phyloP scores from a whole-genome alignment of 1,140 invertebrate genomes.

The Parasteatoda tepidariorum region DNA sequence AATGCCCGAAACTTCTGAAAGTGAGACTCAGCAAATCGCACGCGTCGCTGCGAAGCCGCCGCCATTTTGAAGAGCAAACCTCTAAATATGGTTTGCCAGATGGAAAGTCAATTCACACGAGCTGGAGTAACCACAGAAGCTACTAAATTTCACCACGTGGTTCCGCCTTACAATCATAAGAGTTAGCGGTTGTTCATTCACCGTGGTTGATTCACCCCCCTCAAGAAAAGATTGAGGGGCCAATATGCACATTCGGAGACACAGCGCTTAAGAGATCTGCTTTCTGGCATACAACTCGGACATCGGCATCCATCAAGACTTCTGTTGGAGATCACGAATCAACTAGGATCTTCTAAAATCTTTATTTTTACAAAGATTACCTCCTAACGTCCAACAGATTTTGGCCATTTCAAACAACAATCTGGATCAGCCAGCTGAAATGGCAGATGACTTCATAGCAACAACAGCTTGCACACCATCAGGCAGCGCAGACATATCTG shows the following conservation, averaged over 20 bases:
- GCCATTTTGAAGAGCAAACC: constrained; percentile 63
- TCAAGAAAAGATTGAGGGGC: background rate
- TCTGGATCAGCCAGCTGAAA: constrained; percentile 19
- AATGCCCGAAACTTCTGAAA: background rate
- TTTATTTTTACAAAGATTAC: constrained; percentile 10
- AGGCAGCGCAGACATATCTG: too few relatives aligned
- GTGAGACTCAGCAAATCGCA: background rate
- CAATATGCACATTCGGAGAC: constrained; percentile 9
- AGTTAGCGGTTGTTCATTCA: background rate
- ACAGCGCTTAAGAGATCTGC: background rate
- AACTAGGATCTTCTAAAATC: constrained; percentile 20
- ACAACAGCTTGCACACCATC: background rate
- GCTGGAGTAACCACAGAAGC: background rate
- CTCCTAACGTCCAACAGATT: constrained; percentile 14
- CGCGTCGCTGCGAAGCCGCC: constrained; percentile 29
- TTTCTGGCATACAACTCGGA: constrained; percentile 7
- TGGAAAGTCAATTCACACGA: constrained; percentile 64
- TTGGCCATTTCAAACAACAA: constrained; percentile 20
- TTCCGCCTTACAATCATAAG: background rate
- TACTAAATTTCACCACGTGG: background rate
- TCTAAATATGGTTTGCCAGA: constrained; percentile 64
- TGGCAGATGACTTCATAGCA: background rate
- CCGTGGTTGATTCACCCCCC: background rate
- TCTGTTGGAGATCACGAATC: constrained; percentile 5
- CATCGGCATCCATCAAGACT: constrained; percentile 3